Base-by-base conservation (phyloP, 2,113 vertebrate genomes). In the Psammodynastes pulverulentus region DNA sequence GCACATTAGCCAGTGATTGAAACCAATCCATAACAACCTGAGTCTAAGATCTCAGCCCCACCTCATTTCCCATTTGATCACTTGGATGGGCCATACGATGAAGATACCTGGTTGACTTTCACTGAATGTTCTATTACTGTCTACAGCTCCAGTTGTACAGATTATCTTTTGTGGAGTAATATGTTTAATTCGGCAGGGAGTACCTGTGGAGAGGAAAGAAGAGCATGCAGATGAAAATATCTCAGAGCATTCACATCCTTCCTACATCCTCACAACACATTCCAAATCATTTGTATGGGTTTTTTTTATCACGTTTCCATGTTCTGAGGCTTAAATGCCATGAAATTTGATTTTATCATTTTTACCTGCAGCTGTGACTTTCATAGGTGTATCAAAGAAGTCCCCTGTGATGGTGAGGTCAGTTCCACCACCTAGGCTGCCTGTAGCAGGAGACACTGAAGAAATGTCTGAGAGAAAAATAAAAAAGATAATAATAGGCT, bases 291-390 rank as follows among this genome's bases (percentile, higher is more conserved):
- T n/a, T 10, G 21, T 79, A 9, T 19, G 2, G 12, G 12, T 51
- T 51, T 0, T 6, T 51, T 24, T 12, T 15, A n/a, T 9, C 5
- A n/a, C 1, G 7, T 34, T 72, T 34, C 21, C 19, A 39, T 72
- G 23, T 90, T 72, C 19, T 39, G 26, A 89, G 23, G 12, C 15
- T n/a, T 21, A 62, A 58, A 24, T 19, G 3, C 5, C 48, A 79
- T 10, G 58, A 90, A 23, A 58, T n/a, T 17, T 79, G 49, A 89
- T 88, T 88, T 92, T 26, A 88, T 21, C 45, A 54, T 67, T 72
- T 62, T 94, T 97, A 98, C 97, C 98, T 97, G 97, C 96, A 90
- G 72, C 72, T 4, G 93, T 96, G 93, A 98, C 97, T 56, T 92
- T 90, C 84, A 96, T 85, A 0, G 97, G 95, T 34, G 79, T 91